Evolutionary conservation across 2,888 invertebrate genomes (phyloP), one percentile per base, ranked within the genome.

Genomic region (Hirtodrosophila trivittata): DNA sequence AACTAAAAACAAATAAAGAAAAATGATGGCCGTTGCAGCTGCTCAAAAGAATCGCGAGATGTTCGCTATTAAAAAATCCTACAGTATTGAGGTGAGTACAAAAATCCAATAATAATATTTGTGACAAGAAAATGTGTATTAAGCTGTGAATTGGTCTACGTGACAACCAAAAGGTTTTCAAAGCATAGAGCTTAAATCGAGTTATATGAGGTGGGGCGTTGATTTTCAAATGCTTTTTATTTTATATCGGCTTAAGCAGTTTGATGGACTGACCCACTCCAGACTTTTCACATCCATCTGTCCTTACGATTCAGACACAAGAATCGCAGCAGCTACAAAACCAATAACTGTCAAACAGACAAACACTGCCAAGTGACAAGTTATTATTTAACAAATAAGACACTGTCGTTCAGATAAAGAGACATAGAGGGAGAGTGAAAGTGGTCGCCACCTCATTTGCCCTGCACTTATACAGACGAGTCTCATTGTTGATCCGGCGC

Each of bases 1-100:
- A n/a, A 86, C 78, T 69, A 68, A 78, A 78, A 84, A 86, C 84
- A 50, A 41, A 63, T 9, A 21, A 58, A 25, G n/a, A n/a, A 92
- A 92, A 89, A 94, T 93, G 92, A 96, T 96, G 94, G 96, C 96
- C 92, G 96, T 96, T 89, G 96, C 96, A 90, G 96, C 96, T 91
- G 96, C 96, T 76, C 96, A 97, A 92, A 97, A 97, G 93, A 97
- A 96, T 92, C 95, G 97, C 91, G 97, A 97, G 92, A 95, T 97
- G 95, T 97, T 97, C 94, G 97, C 97, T 91, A 97, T 97, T 93
- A 97, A 97, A 93, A 97, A 97, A 91, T 97, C 97, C 77, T 97
- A 97, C 94, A 97, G 97, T 93, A 97, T 97, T 91, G 97, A 97
- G 96, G 97, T 97, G 92, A 95, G 95, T 92, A 43, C 14, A 16